phyloP scores from a whole-genome alignment of 2,113 vertebrate species.

The Haemorhous mexicanus region DNA sequence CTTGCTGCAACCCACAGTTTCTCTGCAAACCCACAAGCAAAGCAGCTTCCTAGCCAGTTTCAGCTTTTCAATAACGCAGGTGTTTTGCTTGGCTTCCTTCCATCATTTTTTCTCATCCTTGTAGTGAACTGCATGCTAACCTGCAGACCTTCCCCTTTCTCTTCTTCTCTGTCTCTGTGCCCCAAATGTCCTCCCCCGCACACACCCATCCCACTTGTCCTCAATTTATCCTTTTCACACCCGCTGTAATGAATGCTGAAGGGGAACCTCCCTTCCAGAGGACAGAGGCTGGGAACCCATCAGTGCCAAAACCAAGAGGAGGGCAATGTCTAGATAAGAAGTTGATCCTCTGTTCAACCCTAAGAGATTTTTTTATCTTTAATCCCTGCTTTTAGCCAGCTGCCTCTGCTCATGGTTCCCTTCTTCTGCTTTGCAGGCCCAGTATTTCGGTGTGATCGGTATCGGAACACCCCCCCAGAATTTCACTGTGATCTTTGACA shows the following conservation, averaged over 20 bases:
- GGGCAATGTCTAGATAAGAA: background rate
- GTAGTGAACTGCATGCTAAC: background rate
- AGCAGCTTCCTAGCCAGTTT: background rate
- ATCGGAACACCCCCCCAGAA: slow-evolving; percentile 86
- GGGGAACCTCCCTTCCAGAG: background rate
- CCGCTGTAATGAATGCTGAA: background rate
- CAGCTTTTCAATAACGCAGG: background rate
- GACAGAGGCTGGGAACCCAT: background rate
- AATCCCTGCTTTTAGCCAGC: background rate
- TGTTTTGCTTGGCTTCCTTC: slow-evolving; percentile 22
- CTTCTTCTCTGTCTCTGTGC: background rate
- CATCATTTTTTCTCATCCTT: background rate
- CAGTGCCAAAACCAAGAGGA: background rate
- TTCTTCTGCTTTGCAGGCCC: slow-evolving; percentile 76
- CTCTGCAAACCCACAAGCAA: background rate
- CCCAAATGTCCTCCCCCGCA: background rate
- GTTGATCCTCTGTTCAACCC: background rate
- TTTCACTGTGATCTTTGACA: slow-evolving; percentile 95
- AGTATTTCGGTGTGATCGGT: slow-evolving; percentile 88
- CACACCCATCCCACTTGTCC: background rate
- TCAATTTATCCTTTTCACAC: background rate
- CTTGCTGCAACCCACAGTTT: background rate
- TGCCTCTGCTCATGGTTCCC: background rate
- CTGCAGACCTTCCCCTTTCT: background rate
- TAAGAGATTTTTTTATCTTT: background rate